Percentiles rank a stretch among this genome's conserved stretches.
Conservation (phyloP, 2,797 vertebrate genomes). For the Aplochiton taeniatus region DNA sequence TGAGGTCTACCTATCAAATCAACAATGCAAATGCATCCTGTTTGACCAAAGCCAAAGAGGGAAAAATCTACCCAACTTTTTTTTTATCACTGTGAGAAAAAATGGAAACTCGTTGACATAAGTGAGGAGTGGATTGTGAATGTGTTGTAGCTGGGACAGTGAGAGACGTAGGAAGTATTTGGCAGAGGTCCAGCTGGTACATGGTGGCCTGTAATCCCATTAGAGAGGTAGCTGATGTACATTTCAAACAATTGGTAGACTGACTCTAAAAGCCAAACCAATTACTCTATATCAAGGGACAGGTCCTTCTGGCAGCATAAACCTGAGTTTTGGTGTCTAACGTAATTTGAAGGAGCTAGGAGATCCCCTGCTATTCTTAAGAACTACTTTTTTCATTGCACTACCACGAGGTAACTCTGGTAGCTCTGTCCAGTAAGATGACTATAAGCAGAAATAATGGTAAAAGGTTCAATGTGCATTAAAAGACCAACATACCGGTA, state of each 20-base stretch:
- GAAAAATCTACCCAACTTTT: constrained; percentile 15
- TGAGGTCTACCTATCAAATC: background rate
- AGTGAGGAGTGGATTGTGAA: constrained; percentile 6
- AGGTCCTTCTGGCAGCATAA: constrained; percentile 11
- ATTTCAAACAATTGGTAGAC: constrained; percentile 29
- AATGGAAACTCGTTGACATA: constrained; percentile 19
- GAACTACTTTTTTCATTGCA: background rate
- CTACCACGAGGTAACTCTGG: no score
- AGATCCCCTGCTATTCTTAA: background rate
- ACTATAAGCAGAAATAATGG: no score
- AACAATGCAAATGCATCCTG: constrained; percentile 6
- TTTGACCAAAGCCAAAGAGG: constrained; percentile 10
- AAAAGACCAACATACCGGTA: no score
- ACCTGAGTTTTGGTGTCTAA: constrained; percentile 4
- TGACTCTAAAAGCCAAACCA: constrained; percentile 34
- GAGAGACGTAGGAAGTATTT: constrained; percentile 7
- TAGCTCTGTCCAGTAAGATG: no score
- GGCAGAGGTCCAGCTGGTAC: constrained; percentile 17
- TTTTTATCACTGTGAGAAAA: constrained; percentile 8
- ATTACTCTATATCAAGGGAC: constrained; percentile 21
- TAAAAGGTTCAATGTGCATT: no score
- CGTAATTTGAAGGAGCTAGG: background rate
- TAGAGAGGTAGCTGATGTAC: constrained; percentile 35
- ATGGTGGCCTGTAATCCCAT: constrained; percentile 27
- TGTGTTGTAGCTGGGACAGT: background rate